Evolutionary conservation across 2,888 invertebrate genomes (phyloP), one percentile per base, ranked within the genome.

Genomic region (Drosophila neotestacea): DNA sequence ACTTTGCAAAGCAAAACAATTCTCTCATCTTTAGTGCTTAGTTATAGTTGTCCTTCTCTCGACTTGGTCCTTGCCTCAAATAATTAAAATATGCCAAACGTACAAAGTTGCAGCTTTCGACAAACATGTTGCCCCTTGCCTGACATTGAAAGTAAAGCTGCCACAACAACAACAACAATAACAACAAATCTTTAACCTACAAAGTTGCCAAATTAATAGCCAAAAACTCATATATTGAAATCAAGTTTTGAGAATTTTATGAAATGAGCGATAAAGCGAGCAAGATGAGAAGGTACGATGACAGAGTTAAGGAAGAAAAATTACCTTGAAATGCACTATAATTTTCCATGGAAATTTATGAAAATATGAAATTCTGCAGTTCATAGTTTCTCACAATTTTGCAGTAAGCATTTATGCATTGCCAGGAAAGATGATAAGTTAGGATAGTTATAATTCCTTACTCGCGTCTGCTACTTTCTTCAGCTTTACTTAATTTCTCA

Each of bases 1-100:
- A 61, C 22, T 62, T 62, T 36, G 54, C 51, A 52, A 36, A 36
- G 51, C 62, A 54, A 62, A 48, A 44, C 62, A 48, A 42, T 47
- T 47, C 62, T 38, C 28, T 30, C n/a, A 36, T 6, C 34, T 44
- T 55, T 39, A 6, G 22, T 27, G 38, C 4, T 46, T 36, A 22
- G 22, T 22, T 22, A 3, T 22, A 22, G 22, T 9, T 38, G 28
- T 47, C 7, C 36, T 28, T 44, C 22, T 44, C 5, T 44, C 16
- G 28, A 36, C 44, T 44, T 36, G 32, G 47, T 58, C 38, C 38
- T 38, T 28, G 36, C 30, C 47, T 16, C 13, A 55, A 13, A 59
- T 77, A 73, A 68, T 68, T 68, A 77, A 64, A 73, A 73, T 58
- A 54, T 61, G 22, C 55, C 67, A 36, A 30, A 48, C 13, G 47